These are phyloP conservation scores for Paraplagusia blochii DNA, from an alignment of 2,113 vertebrate species.

Conservation along the genomic window DNA sequence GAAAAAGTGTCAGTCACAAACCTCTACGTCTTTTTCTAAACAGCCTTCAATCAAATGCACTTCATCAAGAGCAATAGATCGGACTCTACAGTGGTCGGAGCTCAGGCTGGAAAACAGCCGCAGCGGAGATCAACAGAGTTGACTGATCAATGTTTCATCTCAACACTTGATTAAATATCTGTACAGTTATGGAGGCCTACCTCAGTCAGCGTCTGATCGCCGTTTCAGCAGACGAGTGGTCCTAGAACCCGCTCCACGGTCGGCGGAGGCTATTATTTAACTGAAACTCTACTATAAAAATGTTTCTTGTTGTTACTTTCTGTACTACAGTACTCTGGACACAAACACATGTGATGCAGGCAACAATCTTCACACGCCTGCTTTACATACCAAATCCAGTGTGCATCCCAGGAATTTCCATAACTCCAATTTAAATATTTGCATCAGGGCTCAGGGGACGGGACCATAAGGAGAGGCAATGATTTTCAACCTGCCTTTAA, in stretches of 20 bases:
- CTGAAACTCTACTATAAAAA: too few relatives aligned
- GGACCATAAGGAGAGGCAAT: constrained; percentile 26
- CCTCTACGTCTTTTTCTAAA: too few relatives aligned
- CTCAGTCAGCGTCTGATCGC: constrained; percentile 28
- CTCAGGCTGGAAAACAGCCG: too few relatives aligned
- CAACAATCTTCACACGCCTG: constrained; percentile 60
- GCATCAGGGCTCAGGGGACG: constrained; percentile 65
- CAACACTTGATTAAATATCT: constrained; percentile 1
- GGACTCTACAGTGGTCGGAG: too few relatives aligned
- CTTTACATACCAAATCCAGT: constrained; percentile 79
- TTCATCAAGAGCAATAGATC: too few relatives aligned
- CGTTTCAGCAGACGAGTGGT: constrained; percentile 13
- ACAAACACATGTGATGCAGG: constrained; percentile 36
- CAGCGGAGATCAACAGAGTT: too few relatives aligned
- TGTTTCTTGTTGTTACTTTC: constrained; percentile 24
- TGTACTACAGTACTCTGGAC: constrained; percentile 26
- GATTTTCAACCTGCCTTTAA: not conserved
- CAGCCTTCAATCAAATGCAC: not conserved
- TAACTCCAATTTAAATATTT: constrained; percentile 80
- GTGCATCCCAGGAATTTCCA: constrained; percentile 77
- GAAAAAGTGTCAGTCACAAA: too few relatives aligned
- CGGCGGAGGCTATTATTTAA: too few relatives aligned
- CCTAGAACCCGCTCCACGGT: constrained; percentile 9
- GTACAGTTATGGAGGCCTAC: constrained; percentile 39
- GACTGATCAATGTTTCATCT: too few relatives aligned